Base-by-base conservation (phyloP, 2,888 invertebrate species). In the Cheilosia grossa region DNA sequence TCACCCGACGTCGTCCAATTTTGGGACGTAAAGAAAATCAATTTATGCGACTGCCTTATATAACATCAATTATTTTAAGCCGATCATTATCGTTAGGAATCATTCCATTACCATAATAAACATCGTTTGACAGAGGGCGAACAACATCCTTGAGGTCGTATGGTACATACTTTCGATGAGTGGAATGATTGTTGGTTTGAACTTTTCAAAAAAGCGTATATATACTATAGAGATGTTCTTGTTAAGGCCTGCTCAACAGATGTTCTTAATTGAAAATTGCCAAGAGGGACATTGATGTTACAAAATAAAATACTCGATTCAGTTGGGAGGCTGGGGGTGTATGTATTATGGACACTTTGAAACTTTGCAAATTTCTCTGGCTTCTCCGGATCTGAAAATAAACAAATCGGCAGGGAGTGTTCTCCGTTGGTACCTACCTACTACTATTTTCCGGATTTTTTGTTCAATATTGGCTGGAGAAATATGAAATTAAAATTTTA, bases 31-130 rank as follows among this genome's bases (percentile, higher is more conserved):
- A 54, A 19, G 33, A 17, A 54, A 44, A 27, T 15, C 19, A 15
- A 54, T 69, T 44, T 58, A 47, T 56, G 56, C 33, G 56, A 44
- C 21, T 24, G 33, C 58, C 58, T 27, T 33, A 4, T 21, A 30
- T 69, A 21, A 49, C 37, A 51, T 49, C 17, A 51, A 30, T 61
- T 47, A 61, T 47, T 47, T 47, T 44, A 19, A 64, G 33, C 37
- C 69, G 33, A 69, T 69, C 58, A 56, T 69, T 69, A 44, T 33
- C 53, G 66, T 54, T 42, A 15, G 27, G 53, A 67, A 30, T 67
- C 37, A 69, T 69, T 69, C 58, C 58, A 69, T 69, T 69, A 69
- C 67, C 42, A 54, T 67, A 15, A 15, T 54, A 54, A 67, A 54
- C 47, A 69, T 58, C 47, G 2, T 37, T 58, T 13, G 19, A 4